Percentiles rank a stretch among this genome's conserved stretches.
Conservation (phyloP, 2,797 vertebrate genomes). For the Fringilla coelebs region DNA sequence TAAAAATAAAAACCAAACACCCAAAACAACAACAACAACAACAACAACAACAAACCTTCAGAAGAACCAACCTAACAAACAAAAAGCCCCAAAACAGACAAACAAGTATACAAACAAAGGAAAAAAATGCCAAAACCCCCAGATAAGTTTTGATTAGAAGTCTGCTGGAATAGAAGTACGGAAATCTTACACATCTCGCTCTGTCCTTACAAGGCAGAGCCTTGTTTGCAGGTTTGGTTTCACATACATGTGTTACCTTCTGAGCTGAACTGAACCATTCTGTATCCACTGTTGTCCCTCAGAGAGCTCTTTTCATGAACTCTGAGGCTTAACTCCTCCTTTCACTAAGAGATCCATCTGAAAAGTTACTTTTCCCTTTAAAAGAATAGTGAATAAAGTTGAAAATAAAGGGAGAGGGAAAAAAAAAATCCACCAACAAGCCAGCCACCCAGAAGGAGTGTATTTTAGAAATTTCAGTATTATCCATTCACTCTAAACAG, state of each 20-base stretch:
- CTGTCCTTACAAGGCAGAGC: neutral
- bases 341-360: neutral
- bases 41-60: neutral
- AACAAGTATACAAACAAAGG: rapidly evolving
- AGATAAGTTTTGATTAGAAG: neutral
- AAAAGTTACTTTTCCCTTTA: neutral
- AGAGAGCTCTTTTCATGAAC: neutral
- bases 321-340: neutral
- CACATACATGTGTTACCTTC: neutral
- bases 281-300: neutral
- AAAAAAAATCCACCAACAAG: neutral
- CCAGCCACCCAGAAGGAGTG: neutral
- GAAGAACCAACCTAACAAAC: neutral
- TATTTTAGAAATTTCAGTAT: neutral
- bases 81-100: neutral
- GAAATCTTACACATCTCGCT: neutral
- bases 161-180: neutral
- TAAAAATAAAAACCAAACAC: neutral
- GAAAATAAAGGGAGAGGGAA: neutral
- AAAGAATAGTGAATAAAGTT: neutral
- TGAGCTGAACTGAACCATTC: neutral
- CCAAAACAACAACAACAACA: too few species aligned
- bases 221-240: neutral
- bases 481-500: neutral
- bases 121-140: neutral